phyloP scores from a whole-genome alignment of 2,113 vertebrate species.

The Speoplatyrhinus poulsoni region DNA sequence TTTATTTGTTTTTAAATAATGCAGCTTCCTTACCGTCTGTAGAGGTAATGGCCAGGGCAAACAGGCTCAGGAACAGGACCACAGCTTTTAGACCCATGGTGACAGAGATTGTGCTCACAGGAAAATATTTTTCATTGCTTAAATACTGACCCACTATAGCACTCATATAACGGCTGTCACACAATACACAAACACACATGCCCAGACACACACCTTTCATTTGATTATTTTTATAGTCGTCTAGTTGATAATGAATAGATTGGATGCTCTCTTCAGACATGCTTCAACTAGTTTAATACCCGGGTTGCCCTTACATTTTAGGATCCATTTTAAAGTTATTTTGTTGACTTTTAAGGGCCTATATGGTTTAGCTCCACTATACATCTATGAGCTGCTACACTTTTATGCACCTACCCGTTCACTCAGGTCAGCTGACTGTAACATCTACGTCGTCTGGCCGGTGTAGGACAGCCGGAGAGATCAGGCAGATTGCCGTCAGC shows the following conservation, averaged over 20 bases:
- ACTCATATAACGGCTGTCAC: background rate
- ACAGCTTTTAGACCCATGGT: conserved; percentile 66
- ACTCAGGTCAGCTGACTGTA: no score
- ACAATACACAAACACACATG: background rate
- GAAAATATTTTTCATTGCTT: conserved; percentile 7
- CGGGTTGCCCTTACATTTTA: background rate
- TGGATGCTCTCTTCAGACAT: conserved; percentile 4
- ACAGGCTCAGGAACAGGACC: conserved; percentile 46
- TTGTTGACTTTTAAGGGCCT: no score
- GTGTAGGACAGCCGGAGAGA: no score
- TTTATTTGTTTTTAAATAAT: background rate
- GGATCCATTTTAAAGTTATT: no score
- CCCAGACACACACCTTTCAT: background rate
- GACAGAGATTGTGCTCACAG: conserved; percentile 11
- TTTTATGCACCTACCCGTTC: no score
- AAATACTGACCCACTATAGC: conserved; percentile 17
- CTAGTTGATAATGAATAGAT: no score
- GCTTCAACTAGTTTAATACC: conserved; percentile 41
- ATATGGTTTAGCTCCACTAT: no score
- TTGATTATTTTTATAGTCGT: no score
- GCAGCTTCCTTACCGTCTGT: conserved; percentile 66
- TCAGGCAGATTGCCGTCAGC: no score
- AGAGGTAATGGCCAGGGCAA: conserved; percentile 36
- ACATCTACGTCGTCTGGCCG: no score
- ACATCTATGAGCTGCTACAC: no score